Percentiles rank a stretch among this genome's conserved stretches.
Evolutionary conservation across 2,888 invertebrate genomes (phyloP).

Genomic region (Drosophila pegasa): DNA sequence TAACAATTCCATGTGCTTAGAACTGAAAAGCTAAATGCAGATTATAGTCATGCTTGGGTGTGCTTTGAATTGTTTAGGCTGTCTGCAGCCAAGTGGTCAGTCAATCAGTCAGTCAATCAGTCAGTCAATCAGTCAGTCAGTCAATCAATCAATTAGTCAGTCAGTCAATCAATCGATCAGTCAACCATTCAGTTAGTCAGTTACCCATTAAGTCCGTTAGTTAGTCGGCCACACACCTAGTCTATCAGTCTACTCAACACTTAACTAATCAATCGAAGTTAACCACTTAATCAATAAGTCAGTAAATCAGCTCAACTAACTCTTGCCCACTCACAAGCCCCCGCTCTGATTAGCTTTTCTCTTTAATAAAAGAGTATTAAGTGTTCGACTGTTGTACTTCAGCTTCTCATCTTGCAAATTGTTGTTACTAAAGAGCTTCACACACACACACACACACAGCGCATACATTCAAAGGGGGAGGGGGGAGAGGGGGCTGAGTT

Average conservation of each 20-base stretch:
- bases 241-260: background rate
- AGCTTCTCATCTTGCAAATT: slow-evolving; percentile 21
- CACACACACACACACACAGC: slow-evolving; percentile 13
- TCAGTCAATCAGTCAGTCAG: no score
- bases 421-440: slow-evolving; percentile 30
- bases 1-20: background rate
- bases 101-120: background rate
- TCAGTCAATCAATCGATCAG: background rate
- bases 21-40: background rate
- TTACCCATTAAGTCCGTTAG: background rate
- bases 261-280: background rate
- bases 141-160: no score
- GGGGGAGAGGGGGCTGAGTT: slow-evolving; percentile 2
- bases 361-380: slow-evolving; percentile 18
- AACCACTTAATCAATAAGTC: background rate
- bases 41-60: background rate
- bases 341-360: background rate
- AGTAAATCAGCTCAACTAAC: background rate
- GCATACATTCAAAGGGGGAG: background rate
- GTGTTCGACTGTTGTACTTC: background rate
- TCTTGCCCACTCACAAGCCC: background rate
- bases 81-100: background rate
- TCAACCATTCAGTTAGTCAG: background rate
- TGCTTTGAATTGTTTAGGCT: background rate
- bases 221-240: background rate